Base-by-base conservation (phyloP, 1,140 invertebrate genomes). In the Lerema accius region DNA sequence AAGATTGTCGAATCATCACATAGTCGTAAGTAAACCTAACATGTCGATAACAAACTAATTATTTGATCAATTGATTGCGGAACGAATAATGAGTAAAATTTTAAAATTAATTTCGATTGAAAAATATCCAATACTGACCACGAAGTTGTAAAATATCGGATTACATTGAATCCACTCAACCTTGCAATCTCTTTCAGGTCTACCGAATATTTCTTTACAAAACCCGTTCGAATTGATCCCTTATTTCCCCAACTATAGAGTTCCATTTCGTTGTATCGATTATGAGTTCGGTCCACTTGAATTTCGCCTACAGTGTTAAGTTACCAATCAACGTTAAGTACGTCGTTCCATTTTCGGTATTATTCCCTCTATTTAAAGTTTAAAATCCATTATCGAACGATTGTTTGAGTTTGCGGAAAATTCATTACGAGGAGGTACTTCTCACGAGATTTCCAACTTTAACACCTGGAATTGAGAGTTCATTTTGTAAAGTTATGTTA, bases 121-220 rank as follows among this genome's bases (percentile, higher is more conserved):
- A 51, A 51, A 51, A 51, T 23, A 23, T 23, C n/a, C 15, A 51
- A 40, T n/a, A 53, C 50, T 16, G 16, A 15, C n/a, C n/a, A n/a
- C n/a, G n/a, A n/a, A n/a, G n/a, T 40, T 40, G 16, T 16, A 53
- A 53, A 40, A 53, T 53, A 53, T 53, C 50, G 13, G 6, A 10
- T 53, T 53, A 40, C 50, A 35, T 23, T 32, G 50, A 23, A 23
- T 23, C 19, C 50, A 40, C 6, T 16, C 37, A 23, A 55, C 51
- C 51, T 55, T 55, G 17, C 51, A 15, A 26, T 23, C 35, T 42
- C 51, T 40, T 23, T 1, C n/a, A 14, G n/a, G 19, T 13, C 13
- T 17, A 39, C 5, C 11, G 2, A 23, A 40, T 14, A 9, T 53
- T 11, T 39, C 0, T 40, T 23, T 17, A 53, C 0, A 50, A 13